A percentile compares a stretch with the other conserved stretches of the same genome.
These are phyloP conservation scores for Mustelus asterias DNA, from an alignment of 2,113 vertebrate species.

Conservation along the genomic window DNA sequence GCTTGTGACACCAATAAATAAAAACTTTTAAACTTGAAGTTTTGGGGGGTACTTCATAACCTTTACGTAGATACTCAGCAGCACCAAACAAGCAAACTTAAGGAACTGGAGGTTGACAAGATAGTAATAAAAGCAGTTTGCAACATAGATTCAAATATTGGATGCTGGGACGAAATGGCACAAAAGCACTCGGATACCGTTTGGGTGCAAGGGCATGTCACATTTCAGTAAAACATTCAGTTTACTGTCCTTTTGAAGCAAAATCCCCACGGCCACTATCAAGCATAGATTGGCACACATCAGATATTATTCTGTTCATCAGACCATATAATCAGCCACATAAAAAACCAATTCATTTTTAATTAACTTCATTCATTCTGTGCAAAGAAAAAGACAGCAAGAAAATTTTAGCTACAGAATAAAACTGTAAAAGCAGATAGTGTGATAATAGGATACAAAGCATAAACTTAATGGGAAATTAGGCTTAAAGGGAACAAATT, in stretches of 20 bases:
- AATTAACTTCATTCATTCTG: background rate
- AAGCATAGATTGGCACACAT: background rate
- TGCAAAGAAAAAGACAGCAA: background rate
- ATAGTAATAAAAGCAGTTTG: background rate
- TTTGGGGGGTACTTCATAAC: background rate
- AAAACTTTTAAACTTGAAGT: background rate
- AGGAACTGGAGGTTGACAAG: background rate
- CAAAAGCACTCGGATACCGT: background rate
- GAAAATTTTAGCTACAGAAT: background rate
- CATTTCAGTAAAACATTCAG: background rate
- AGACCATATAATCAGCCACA: background rate
- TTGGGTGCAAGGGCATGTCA: background rate
- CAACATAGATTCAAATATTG: background rate
- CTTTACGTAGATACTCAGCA: background rate
- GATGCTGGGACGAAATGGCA: background rate
- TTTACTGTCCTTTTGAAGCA: background rate
- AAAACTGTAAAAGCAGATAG: background rate
- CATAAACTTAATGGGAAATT: background rate
- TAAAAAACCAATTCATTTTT: background rate
- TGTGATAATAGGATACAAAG: background rate
- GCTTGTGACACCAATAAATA: too few relatives aligned
- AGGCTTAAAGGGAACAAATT: background rate
- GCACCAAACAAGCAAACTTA: background rate
- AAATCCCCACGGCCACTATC: background rate
- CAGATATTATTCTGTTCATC: background rate